Percentiles rank a stretch among this genome's conserved stretches.
These are phyloP conservation scores for Moxostoma hubbsi DNA, from an alignment of 2,797 vertebrate genomes.

Conservation along the genomic window DNA sequence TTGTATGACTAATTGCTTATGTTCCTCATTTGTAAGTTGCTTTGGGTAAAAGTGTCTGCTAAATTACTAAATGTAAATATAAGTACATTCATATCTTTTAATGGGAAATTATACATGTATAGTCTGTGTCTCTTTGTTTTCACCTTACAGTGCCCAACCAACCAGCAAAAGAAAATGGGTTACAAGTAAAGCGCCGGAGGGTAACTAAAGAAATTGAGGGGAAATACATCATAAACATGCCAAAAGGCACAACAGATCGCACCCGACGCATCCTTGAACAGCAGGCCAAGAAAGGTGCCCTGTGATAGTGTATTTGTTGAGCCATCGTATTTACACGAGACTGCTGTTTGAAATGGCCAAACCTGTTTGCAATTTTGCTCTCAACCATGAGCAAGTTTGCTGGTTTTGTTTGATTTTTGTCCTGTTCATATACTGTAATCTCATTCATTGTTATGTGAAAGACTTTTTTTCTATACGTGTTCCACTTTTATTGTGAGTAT, in stretches of 20 bases:
- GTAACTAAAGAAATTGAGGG: conserved; percentile 97
- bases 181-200: conserved; percentile 82
- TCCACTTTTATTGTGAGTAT: too few relatives aligned
- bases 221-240: conserved; percentile 96
- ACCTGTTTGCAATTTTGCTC: too few relatives aligned
- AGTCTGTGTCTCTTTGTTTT: conserved; percentile 27
- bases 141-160: conserved; percentile 69
- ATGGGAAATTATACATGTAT: not conserved
- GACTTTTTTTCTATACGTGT: too few relatives aligned
- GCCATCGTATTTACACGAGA: not conserved
- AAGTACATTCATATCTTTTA: not conserved
- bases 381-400: too few relatives aligned
- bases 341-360: not conserved
- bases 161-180: conserved; percentile 71
- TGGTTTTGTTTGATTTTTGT: not conserved
- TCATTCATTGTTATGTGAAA: not conserved
- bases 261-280: conserved; percentile 93
- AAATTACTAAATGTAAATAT: too few relatives aligned
- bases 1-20: too few relatives aligned
- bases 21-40: too few relatives aligned
- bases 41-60: too few relatives aligned
- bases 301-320: not conserved
- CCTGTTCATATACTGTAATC: not conserved
- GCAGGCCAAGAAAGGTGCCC: conserved; percentile 87
- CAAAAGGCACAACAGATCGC: conserved; percentile 90